A percentile compares a stretch with the other conserved stretches of the same genome.
Evolutionary conservation across 1,140 invertebrate genomes (phyloP).

Genomic region (Ceratitis capitata): DNA sequence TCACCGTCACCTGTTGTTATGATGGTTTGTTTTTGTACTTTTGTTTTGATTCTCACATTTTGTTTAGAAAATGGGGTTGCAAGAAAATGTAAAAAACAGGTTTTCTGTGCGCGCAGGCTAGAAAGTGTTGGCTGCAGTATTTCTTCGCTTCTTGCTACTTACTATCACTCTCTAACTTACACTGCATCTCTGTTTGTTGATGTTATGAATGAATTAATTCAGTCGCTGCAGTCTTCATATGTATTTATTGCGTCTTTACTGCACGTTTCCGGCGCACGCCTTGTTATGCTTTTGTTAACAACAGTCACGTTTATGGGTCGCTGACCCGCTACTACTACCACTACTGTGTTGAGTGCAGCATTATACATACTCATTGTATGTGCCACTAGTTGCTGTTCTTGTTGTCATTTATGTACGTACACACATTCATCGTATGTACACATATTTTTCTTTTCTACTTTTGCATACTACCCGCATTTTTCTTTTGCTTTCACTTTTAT

Average conservation of each 20-base stretch:
- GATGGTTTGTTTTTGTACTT: neutral
- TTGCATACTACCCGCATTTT: neutral
- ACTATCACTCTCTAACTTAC: neutral
- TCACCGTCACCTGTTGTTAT: constrained; percentile 46
- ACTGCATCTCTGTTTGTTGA: neutral
- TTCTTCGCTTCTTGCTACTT: neutral
- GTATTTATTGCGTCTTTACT: neutral
- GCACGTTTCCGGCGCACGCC: neutral
- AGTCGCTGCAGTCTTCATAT: neutral
- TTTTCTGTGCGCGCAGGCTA: neutral
- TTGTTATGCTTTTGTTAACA: too few species aligned
- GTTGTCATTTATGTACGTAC: neutral
- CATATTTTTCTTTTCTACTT: neutral
- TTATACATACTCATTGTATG: too few species aligned
- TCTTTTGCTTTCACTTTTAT: neutral
- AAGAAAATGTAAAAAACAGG: neutral
- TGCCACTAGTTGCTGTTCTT: neutral
- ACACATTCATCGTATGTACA: neutral
- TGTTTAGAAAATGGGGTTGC: neutral
- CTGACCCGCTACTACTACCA: neutral
- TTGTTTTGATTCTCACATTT: neutral
- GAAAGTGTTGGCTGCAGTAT: neutral
- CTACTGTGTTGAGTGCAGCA: too few species aligned
- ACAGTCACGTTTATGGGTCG: constrained; percentile 58
- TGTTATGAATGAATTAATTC: neutral